A percentile compares a stretch with the other conserved stretches of the same genome.
These are phyloP conservation scores for Chionomys nivalis DNA, from an alignment of 2,113 vertebrate genomes.

Conservation along the genomic window DNA sequence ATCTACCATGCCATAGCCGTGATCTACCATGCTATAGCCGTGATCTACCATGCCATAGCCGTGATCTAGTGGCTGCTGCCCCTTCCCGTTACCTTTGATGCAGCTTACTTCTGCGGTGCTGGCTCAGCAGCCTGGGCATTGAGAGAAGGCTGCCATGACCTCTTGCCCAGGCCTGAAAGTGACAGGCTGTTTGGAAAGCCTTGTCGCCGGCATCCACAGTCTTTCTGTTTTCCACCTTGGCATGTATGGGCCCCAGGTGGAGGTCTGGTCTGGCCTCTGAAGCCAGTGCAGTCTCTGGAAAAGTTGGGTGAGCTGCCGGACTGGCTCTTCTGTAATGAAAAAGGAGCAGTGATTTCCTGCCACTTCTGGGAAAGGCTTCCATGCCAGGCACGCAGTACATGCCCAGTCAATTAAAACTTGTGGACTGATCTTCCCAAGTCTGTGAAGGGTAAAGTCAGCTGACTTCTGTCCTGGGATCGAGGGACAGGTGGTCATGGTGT, in stretches of 20 bases:
- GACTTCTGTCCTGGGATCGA: background rate
- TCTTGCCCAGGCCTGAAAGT: background rate
- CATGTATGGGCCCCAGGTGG: background rate
- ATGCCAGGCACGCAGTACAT: background rate
- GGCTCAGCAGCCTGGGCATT: rapidly evolving
- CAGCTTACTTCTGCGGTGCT: background rate
- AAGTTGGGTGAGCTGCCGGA: background rate
- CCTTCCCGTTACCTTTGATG: rapidly evolving
- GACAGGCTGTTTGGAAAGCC: background rate
- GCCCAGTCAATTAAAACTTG: too few species aligned
- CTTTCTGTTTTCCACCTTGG: background rate
- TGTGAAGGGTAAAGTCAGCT: background rate
- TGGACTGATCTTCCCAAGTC: too few species aligned
- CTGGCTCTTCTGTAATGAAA: background rate
- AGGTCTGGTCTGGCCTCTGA: background rate
- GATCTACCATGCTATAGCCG: rapidly evolving
- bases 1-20: too few species aligned
- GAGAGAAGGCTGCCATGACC: rapidly evolving
- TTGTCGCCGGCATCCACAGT: rapidly evolving
- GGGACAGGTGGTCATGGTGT: background rate
- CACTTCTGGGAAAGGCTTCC: background rate
- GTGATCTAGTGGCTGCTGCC: background rate
- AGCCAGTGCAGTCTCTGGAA: background rate
- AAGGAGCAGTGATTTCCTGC: rapidly evolving
- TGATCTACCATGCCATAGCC: rapidly evolving